A percentile compares a stretch with the other conserved stretches of the same genome.
These are phyloP conservation scores for Odocoileus virginianus DNA, from an alignment of 2,113 vertebrate species.

Conservation along the genomic window DNA sequence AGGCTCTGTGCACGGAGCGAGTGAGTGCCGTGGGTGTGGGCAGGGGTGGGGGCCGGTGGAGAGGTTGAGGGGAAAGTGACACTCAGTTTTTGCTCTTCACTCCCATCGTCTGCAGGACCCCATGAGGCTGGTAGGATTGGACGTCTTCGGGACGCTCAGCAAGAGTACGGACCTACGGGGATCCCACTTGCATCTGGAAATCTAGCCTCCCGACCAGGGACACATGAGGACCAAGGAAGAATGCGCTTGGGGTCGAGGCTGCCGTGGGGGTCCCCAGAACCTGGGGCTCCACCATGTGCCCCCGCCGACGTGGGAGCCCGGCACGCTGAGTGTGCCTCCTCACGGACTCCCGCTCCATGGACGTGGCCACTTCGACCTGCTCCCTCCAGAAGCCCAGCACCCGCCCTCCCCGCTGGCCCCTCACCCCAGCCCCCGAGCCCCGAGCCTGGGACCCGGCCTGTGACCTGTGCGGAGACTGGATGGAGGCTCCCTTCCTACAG, in stretches of 20 bases:
- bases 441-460: neutral
- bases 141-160: neutral
- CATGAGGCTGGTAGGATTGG: fast-evolving
- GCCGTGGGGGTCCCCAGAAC: neutral
- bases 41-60: neutral
- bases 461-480: fast-evolving
- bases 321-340: fast-evolving
- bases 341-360: fast-evolving
- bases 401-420: fast-evolving
- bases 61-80: neutral
- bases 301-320: fast-evolving
- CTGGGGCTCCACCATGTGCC: fast-evolving
- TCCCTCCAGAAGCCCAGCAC: no score
- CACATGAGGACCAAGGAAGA: fast-evolving
- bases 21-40: fast-evolving
- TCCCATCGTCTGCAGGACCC: fast-evolving
- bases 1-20: fast-evolving
- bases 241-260: fast-evolving
- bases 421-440: neutral
- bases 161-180: fast-evolving
- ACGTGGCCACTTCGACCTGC: fast-evolving
- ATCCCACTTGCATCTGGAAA: fast-evolving
- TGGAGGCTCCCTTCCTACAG: fast-evolving
- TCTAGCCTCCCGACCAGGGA: neutral
- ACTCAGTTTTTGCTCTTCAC: fast-evolving